Conservation (phyloP, 2,888 invertebrate species). For the Patella pellucida region DNA sequence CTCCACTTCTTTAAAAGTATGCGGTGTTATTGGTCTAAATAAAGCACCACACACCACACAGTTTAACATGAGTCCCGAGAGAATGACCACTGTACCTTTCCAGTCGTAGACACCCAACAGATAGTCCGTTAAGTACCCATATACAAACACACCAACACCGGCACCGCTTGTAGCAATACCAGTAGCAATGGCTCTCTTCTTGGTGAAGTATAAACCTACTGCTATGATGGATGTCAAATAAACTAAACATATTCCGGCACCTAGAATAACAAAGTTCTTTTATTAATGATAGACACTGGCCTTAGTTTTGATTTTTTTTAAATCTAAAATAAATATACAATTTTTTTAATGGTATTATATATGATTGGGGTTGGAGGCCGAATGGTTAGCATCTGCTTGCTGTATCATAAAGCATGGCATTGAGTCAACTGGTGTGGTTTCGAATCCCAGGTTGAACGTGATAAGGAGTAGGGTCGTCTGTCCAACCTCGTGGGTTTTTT, state of each 20-base stretch:
- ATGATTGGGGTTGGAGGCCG: too few relatives aligned
- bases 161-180: conserved; percentile 97
- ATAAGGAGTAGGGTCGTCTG: too few relatives aligned
- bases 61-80: conserved; percentile 86
- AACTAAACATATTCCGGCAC: conserved; percentile 94
- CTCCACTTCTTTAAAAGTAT: neutral
- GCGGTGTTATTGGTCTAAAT: conserved; percentile 80
- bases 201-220: conserved; percentile 97
- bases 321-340: too few relatives aligned
- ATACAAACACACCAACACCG: conserved; percentile 87
- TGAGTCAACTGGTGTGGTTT: too few relatives aligned
- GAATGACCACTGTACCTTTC: conserved; percentile 72
- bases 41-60: conserved; percentile 91
- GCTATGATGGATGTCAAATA: conserved; percentile 97
- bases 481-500: too few relatives aligned
- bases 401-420: too few relatives aligned
- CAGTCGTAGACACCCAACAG: conserved; percentile 74
- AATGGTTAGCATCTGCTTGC: too few relatives aligned
- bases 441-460: too few relatives aligned
- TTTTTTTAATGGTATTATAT: too few relatives aligned
- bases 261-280: conserved; percentile 71
- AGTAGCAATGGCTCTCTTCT: conserved; percentile 92
- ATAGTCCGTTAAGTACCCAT: conserved; percentile 76
- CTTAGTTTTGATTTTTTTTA: too few relatives aligned
- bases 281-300: too few relatives aligned